Percentiles rank a stretch among this genome's conserved stretches.
phyloP scores from a whole-genome alignment of 2,113 vertebrate species.

The Syngnathus scovelli region DNA sequence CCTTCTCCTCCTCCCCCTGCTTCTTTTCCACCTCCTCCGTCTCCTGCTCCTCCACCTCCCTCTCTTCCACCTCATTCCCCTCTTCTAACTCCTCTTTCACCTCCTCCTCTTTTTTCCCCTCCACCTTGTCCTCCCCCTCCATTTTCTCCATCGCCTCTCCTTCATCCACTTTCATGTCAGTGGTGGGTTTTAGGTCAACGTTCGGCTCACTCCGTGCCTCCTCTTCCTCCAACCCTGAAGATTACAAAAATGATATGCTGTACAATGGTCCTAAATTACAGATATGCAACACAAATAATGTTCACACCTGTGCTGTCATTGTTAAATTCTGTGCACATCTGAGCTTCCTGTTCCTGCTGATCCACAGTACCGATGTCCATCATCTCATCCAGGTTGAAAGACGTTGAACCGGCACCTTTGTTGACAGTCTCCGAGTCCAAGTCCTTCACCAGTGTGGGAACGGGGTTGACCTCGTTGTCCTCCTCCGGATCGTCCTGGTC shows the following conservation, averaged over 20 bases:
- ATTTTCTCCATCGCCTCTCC: not conserved
- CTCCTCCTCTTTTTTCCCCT: not conserved
- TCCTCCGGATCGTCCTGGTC: not conserved
- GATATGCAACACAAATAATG: too few relatives aligned
- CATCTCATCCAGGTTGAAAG: slow-evolving; percentile 51
- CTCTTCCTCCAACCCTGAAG: not conserved
- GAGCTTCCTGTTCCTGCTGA: slow-evolving; percentile 61
- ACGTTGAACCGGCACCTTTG: not conserved
- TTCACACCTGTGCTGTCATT: not conserved
- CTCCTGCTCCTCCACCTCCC: not conserved
- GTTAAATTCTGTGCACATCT: slow-evolving; percentile 43
- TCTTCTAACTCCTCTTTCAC: not conserved
- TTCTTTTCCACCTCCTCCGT: not conserved
- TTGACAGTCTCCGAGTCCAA: not conserved
- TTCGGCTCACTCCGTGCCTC: slow-evolving; percentile 17
- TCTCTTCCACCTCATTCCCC: not conserved
- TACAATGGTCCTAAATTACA: not conserved
- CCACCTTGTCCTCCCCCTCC: not conserved
- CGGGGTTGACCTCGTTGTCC: not conserved
- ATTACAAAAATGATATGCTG: not conserved
- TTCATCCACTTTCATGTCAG: slow-evolving; percentile 3
- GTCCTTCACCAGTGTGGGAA: not conserved
- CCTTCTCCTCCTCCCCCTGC: not conserved
- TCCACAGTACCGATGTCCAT: slow-evolving; percentile 67
- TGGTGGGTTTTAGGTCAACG: slow-evolving; percentile 31